These are phyloP conservation scores for Acleris cristana DNA, from an alignment of 2,888 invertebrate genomes.

Conservation along the genomic window DNA sequence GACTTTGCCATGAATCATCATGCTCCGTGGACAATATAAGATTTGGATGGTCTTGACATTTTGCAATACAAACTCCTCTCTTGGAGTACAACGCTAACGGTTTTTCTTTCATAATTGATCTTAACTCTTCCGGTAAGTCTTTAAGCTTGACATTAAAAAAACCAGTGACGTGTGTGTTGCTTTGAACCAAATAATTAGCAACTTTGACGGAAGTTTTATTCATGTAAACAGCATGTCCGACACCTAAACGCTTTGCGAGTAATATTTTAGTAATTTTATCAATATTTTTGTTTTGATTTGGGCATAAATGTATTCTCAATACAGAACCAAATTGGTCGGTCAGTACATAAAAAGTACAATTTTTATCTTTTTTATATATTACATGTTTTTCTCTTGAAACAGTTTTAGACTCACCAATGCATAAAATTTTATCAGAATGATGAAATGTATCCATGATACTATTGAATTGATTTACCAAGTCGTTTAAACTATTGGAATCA, in stretches of 20 bases:
- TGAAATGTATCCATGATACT: constrained; percentile 8
- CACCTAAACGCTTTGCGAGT: constrained; percentile 10
- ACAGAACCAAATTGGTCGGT: constrained; percentile 23
- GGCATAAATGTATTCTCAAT: constrained; percentile 18
- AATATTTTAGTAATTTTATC: constrained; percentile 18
- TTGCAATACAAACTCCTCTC: constrained; percentile 20
- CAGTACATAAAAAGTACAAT: constrained; percentile 15
- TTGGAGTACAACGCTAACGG: constrained; percentile 18
- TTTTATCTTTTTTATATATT: background rate
- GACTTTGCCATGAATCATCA: constrained; percentile 13
- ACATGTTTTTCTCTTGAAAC: constrained; percentile 6
- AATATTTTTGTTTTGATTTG: constrained; percentile 1
- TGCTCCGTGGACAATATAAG: constrained; percentile 27
- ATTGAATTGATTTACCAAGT: constrained; percentile 24
- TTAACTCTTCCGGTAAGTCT: constrained; percentile 5
- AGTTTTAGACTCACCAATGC: constrained; percentile 15
- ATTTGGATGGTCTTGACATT: constrained; percentile 13
- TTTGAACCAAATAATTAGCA: constrained; percentile 22
- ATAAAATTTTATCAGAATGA: constrained; percentile 16
- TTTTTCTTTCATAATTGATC: background rate
- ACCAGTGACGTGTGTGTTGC: constrained; percentile 26
- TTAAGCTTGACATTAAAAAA: constrained; percentile 4
- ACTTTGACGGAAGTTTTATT: constrained; percentile 18
- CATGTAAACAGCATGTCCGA: constrained; percentile 27
- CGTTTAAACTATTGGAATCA: constrained; percentile 1